Evolutionary conservation across 1,140 invertebrate genomes (phyloP), one percentile per base, ranked within the genome.

Genomic region (Caerostris darwini): DNA sequence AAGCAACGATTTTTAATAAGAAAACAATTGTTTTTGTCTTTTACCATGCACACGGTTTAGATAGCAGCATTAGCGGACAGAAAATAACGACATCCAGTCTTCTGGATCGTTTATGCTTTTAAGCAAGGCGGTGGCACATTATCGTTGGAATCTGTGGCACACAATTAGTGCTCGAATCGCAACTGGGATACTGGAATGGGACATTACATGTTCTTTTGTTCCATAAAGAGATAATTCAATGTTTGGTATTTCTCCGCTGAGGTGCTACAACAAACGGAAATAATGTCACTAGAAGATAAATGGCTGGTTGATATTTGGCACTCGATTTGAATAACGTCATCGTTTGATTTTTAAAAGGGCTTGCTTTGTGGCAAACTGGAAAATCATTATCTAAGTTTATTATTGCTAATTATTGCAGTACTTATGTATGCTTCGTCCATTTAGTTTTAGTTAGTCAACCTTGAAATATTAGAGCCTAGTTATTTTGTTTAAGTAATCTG

Each of bases 131-230:
- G 59, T 5, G 5, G 19, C 34, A 5, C 69, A 10, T 7, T 77
- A 77, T 77, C 69, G 50, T 34, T 53, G 50, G n/a, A 53, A 77
- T 77, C 69, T 77, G 69, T 34, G 69, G 7, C 19, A 53, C 34
- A 77, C 69, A 77, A 77, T 77, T 77, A 77, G 69, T 77, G 69
- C 69, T 77, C 50, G 50, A 77, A 77, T 19, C 50, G 69, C 69
- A 50, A 77, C 34, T 77, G 19, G 10, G 34, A 10, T 12, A 12
- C n/a, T 17, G 61, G 14, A 64, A 50, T 10, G 69, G 69, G 7
- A 10, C 69, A 34, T 77, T 53, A 77, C 34, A 53, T 50, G 69
- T 34, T 77, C 69, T 77, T 77, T 77, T 77, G 69, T 77, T 77
- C 69, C 34, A 77, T 77, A 77, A 50, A n/a, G 19, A 7, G 69